These are phyloP conservation scores for Myxocyprinus asiaticus DNA, from an alignment of 2,113 vertebrate genomes.

Conservation along the genomic window DNA sequence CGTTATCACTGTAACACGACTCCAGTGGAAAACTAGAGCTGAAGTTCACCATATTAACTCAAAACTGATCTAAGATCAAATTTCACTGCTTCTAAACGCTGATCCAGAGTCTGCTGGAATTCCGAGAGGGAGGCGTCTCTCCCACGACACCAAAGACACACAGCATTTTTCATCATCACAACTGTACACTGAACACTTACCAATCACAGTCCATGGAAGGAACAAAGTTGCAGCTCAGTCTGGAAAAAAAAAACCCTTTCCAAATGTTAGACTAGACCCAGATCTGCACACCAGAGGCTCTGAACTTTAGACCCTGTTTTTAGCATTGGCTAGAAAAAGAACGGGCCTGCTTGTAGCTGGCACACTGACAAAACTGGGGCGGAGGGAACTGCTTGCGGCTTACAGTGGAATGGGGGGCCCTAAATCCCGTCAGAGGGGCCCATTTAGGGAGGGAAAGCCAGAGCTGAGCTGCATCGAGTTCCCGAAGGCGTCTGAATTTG, in stretches of 20 bases:
- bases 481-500: neutral
- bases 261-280: constrained; percentile 40
- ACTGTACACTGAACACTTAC: neutral
- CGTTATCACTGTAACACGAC: constrained; percentile 10
- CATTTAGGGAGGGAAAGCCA: constrained; percentile 2
- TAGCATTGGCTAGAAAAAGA: constrained; percentile 65
- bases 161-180: neutral
- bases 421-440: constrained; percentile 21
- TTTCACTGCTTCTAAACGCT: neutral
- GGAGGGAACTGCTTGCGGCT: neutral
- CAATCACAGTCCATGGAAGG: constrained; percentile 26
- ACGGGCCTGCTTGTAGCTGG: constrained; percentile 59
- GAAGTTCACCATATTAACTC: neutral
- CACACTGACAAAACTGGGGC: constrained; percentile 49
- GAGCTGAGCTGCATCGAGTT: neutral
- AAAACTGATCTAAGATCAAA: constrained; percentile 14
- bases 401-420: constrained; percentile 40
- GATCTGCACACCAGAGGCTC: constrained; percentile 61
- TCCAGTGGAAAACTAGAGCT: neutral
- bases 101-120: neutral
- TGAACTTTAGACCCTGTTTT: constrained; percentile 78
- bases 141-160: neutral
- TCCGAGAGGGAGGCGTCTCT: neutral
- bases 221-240: neutral
- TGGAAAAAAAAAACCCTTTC: constrained; percentile 7